phyloP scores from a whole-genome alignment of 2,888 invertebrate species.

The Tetragonisca angustula region DNA sequence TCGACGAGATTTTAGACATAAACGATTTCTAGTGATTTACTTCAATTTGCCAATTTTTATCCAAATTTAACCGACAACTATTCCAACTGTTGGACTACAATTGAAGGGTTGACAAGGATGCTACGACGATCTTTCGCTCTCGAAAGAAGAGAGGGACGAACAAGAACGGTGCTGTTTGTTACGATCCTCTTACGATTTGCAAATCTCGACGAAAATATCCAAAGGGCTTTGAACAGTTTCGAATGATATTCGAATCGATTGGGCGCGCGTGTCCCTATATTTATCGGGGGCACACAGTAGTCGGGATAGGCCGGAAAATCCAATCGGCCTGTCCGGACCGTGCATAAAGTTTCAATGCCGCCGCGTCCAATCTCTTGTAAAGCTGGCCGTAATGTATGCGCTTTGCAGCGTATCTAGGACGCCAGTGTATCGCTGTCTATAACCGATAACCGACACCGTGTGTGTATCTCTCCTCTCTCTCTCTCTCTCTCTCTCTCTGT shows the following conservation, averaged over 20 bases:
- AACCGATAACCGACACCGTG: conserved; percentile 59
- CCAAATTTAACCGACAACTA: too few relatives aligned
- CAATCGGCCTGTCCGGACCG: conserved; percentile 42
- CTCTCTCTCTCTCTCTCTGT: neutral
- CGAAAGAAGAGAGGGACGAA: neutral
- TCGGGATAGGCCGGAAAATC: conserved; percentile 36
- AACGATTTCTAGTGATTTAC: too few relatives aligned
- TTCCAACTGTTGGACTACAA: too few relatives aligned
- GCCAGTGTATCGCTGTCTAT: conserved; percentile 58
- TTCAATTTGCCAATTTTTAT: too few relatives aligned
- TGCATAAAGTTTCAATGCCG: conserved; percentile 57
- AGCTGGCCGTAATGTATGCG: conserved; percentile 55
- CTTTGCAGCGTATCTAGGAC: conserved; percentile 48
- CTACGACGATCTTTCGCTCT: neutral
- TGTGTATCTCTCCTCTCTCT: neutral
- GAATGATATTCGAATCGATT: conserved; percentile 16
- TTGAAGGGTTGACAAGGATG: too few relatives aligned
- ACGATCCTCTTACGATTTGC: too few relatives aligned
- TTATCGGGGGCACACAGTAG: conserved; percentile 16
- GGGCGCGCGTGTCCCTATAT: conserved; percentile 10
- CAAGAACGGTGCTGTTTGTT: too few relatives aligned
- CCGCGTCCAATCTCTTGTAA: conserved; percentile 65
- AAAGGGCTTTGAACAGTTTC: neutral
- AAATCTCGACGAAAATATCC: neutral
- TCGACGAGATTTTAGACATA: too few relatives aligned